Conservation (phyloP, 2,797 vertebrate genomes). For the Bovichtus variegatus region DNA sequence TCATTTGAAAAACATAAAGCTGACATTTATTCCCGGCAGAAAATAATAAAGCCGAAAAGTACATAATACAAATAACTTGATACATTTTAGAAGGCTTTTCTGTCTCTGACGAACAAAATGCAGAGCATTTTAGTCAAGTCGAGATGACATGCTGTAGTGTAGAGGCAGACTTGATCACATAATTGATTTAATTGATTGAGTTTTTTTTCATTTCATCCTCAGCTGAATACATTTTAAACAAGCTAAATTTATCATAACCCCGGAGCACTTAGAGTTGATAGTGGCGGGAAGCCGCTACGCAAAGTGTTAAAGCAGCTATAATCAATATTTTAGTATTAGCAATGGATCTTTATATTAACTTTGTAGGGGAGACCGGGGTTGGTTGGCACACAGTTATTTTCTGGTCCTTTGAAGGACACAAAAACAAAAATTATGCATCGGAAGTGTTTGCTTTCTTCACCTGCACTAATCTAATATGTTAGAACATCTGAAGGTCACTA, state of each 20-base stretch:
- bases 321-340: background rate
- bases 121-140: background rate
- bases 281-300: background rate
- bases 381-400: no score
- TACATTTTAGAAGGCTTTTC: background rate
- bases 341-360: background rate
- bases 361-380: no score
- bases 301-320: background rate
- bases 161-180: no score
- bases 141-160: background rate
- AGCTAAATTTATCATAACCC: background rate
- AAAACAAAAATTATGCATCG: no score
- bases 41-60: no score
- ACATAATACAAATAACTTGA: background rate
- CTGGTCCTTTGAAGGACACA: no score
- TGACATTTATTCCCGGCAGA: conserved; percentile 2
- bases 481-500: no score
- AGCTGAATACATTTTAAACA: conserved; percentile 4
- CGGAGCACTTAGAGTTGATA: background rate
- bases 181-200: no score
- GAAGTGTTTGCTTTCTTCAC: no score
- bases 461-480: no score
- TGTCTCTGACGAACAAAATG: background rate
- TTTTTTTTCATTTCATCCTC: background rate
- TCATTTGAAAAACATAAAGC: conserved; percentile 29